Evolutionary conservation across 2,797 vertebrate genomes (phyloP), one percentile per base, ranked within the genome.

Genomic region (Liasis olivaceus): DNA sequence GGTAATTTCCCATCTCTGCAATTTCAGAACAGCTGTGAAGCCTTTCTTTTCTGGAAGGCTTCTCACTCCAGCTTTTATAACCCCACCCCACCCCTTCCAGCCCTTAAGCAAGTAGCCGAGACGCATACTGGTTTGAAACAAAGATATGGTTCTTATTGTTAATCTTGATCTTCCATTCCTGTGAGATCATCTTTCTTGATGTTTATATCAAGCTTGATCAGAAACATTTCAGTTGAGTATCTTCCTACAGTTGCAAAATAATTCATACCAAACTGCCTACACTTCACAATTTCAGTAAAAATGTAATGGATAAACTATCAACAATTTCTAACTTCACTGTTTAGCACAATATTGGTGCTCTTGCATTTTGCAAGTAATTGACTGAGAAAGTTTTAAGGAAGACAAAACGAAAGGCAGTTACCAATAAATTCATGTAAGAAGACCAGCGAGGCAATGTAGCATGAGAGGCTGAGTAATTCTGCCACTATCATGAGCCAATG

Each of bases 401-500:
- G 91, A 2, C 2, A 1, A 17, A 28, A 88, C 9, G 3, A 81
- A 81, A 81, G 36, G 8, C 15, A 13, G 60, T 12, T 95, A 99
- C 99, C 99, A 3, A 99, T 99, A 90, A 99, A 99, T 94, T 99
- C 99, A 11, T 99, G 99, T 93, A 99, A 95, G 98, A 99, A 99
- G 93, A 99, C 99, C 89, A 99, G 98, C 1, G 99, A 99, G 64
- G 99, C 99, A 14, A 99, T 97, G 95, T 99, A 99, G 96, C 98
- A 99, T 93, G 99, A 98, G 95, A 99, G 96, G 94, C 99, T 99
- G 94, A 99, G 99, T 89, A 99, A 97, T 97, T 99, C 99, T 0
- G 98, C 99, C 66, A 99, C 99, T 0, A 99, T 99, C 99, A 99
- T 99, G 88, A 99, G 98, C 99, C 99, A 99, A 96, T 99, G 99